Evolutionary conservation across 2,797 vertebrate genomes (phyloP), one percentile per base, ranked within the genome.

Genomic region (Enteromius mattozi): DNA sequence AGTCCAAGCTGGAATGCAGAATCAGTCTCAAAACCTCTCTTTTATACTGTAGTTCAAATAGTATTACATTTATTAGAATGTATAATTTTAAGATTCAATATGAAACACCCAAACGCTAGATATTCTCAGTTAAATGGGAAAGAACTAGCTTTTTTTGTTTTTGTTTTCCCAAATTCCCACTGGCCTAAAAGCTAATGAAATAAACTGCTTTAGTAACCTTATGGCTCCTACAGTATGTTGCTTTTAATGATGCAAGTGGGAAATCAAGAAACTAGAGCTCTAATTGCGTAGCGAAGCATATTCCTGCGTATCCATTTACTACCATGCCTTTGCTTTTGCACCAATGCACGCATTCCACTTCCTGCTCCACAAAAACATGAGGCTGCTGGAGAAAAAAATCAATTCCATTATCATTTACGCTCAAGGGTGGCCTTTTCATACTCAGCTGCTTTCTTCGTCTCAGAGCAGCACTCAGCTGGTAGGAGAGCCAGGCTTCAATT

Each of bases 401-500:
- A 90, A 92, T 92, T 61, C 91, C 87, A 93, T 95, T 94, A 94
- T 91, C 88, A 92, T 93, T 92, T 89, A 86, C 85, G 89, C 90
- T 91, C 90, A 83, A 87, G 89, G 90, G 88, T 86, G 81, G 89
- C 87, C 91, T 86, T 91, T 93, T 93, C 90, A 91, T 78, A 82
- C 78, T 82, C 27, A 66, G 89, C 88, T 86, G 89, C 89, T 85
- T 91, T 88, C 89, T 87, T 88, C 87, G 87, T 91, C 87, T 91
- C 86, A 70, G 86, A 91, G 88, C 89, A 86, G 89, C 90, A 85
- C 89, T 92, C 88, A 85, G 88, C 84, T 92, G 87, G 91, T 90
- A 86, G 91, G 91, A 88, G 84, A 90, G 88, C 80, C 71, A 6
- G n/a, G 24, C 78, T 88, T 91, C 86, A 85, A 86, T 87, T 78